Base-by-base conservation (phyloP, 2,888 invertebrate species). In the Idaea dimidiata region DNA sequence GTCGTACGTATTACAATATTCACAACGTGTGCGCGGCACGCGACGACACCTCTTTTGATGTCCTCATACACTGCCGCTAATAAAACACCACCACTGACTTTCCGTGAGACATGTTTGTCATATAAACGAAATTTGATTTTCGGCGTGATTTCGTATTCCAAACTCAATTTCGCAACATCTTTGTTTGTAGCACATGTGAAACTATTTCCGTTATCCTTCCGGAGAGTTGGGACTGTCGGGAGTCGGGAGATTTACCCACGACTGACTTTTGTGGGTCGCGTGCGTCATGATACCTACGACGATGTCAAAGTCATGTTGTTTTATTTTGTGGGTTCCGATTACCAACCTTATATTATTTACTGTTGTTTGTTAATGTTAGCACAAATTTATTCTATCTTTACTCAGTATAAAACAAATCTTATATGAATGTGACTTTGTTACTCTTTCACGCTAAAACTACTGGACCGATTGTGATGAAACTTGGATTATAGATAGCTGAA, bases 1-100 rank as follows among this genome's bases (percentile, higher is more conserved):
- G 61, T 72, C 75, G 74, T 79, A 80, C 75, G 74, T 79, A 80
- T 79, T 75, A 78, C 75, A 73, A 81, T 86, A 89, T 89, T 89
- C 90, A 74, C 79, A 74, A 83, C 91, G 90, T 90, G 90, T 77
- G 74, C 74, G 76, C 76, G 80, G 76, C 76, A 79, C 77, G 77
- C 81, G 78, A 83, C 83, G 81, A 84, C 83, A 83, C 84, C 84
- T 84, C 83, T 86, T 87, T 88, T 88, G 88, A 90, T 88, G 87
- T 84, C 79, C 79, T 76, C 80, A 77, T 81, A 79, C 68, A 71
- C 73, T 78, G 76, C 74, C 77, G 81, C 83, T 87, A 88, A 88
- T 88, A 86, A 88, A 86, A 89, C 81, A 80, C 77, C 82, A 78
- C 77, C 81, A 78, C 77, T 73, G 74, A 77, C 78, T 79, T 79